A percentile compares a stretch with the other conserved stretches of the same genome.
These are phyloP conservation scores for Coecobrya sp. DNA, from an alignment of 2,888 invertebrate species.

Conservation along the genomic window DNA sequence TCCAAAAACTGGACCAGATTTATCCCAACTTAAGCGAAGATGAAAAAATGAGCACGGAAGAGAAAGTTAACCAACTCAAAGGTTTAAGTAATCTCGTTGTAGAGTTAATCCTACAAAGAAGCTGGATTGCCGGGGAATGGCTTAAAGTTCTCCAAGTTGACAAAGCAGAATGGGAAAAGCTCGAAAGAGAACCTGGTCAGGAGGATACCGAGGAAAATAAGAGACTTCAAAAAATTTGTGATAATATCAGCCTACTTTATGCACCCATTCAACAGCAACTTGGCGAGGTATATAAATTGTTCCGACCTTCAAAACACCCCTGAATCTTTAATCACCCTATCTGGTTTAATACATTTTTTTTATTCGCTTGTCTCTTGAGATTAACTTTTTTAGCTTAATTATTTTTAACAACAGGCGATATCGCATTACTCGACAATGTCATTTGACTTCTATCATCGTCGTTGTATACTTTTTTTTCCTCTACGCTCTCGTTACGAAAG, in stretches of 20 bases:
- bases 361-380: neutral
- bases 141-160: constrained; percentile 76
- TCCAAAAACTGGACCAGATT: constrained; percentile 77
- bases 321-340: neutral
- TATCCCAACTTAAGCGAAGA: constrained; percentile 82
- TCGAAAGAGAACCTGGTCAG: neutral
- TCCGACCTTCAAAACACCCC: neutral
- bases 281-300: constrained; percentile 66
- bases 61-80: constrained; percentile 82
- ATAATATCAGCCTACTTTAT: constrained; percentile 65
- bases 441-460: neutral
- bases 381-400: constrained; percentile 11
- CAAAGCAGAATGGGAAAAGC: constrained; percentile 59
- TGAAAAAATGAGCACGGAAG: constrained; percentile 81
- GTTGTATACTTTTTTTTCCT: no score
- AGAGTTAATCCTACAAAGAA: constrained; percentile 76
- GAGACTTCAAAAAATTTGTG: constrained; percentile 51
- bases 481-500: no score
- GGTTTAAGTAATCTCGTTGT: constrained; percentile 78
- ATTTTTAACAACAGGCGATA: constrained; percentile 17
- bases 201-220: neutral
- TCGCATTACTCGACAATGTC: constrained; percentile 23
- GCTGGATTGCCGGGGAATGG: constrained; percentile 78
- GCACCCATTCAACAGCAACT: constrained; percentile 77
- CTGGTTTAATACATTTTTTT: neutral